Percentiles rank a stretch among this genome's conserved stretches.
phyloP scores from a whole-genome alignment of 2,888 invertebrate species.

The Platynereis dumerilii region DNA sequence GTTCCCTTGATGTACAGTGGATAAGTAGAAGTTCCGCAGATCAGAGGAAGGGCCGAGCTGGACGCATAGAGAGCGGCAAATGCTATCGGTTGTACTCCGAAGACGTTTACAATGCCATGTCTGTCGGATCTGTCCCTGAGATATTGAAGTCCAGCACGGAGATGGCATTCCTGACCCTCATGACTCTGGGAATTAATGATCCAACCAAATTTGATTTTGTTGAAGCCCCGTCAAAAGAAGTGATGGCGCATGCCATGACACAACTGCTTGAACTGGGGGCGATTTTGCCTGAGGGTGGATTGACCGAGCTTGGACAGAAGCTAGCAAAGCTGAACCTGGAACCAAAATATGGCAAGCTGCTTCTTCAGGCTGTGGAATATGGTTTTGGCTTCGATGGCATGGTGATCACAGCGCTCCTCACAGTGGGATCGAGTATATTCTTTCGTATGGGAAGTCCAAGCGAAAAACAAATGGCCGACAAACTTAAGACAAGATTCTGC shows the following conservation, averaged over 20 bases:
- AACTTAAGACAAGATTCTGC: constrained; percentile 47
- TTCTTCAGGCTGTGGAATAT: constrained; percentile 41
- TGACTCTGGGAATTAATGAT: constrained; percentile 52
- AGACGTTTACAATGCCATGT: constrained; percentile 52
- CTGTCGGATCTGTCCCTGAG: constrained; percentile 53
- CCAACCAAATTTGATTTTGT: constrained; percentile 57
- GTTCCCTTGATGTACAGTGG: constrained; percentile 44
- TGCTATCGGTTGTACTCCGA: constrained; percentile 60
- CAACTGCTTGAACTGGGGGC: constrained; percentile 51
- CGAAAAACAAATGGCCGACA: constrained; percentile 46
- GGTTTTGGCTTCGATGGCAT: constrained; percentile 48
- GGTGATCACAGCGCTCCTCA: constrained; percentile 49
- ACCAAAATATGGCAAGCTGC: constrained; percentile 49
- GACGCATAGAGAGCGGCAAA: constrained; percentile 58
- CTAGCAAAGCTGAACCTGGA: constrained; percentile 55
- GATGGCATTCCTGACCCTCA: constrained; percentile 53
- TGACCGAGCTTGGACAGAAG: constrained; percentile 53
- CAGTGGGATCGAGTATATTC: constrained; percentile 51
- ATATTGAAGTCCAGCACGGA: constrained; percentile 54
- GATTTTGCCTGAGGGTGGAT: constrained; percentile 35
- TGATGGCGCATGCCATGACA: constrained; percentile 45
- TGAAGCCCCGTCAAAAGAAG: constrained; percentile 47
- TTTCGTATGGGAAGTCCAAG: constrained; percentile 47
- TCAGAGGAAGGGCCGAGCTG: constrained; percentile 63
- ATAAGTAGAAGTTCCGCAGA: constrained; percentile 60